Evolutionary conservation across 2,888 invertebrate species (phyloP).

Genomic region (Chelonus formosanus): DNA sequence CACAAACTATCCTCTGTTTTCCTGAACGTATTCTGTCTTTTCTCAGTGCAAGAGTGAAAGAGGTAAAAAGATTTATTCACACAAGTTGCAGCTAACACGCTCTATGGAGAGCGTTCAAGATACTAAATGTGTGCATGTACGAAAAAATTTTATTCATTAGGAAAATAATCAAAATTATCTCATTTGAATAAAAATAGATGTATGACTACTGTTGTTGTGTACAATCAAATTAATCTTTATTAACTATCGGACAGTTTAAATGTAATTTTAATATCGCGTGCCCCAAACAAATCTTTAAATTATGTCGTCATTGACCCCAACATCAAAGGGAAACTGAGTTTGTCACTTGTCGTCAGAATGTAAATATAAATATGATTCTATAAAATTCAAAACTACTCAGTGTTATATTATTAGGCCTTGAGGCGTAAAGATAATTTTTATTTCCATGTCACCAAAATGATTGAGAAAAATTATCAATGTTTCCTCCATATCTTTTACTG

Average conservation of each 20-base stretch:
- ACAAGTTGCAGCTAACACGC: slow-evolving; percentile 18
- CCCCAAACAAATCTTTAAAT: no score
- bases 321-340: no score
- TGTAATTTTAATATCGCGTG: no score
- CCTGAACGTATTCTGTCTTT: slow-evolving; percentile 16
- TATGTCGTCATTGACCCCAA: no score
- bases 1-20: slow-evolving; percentile 32
- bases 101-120: slow-evolving; percentile 12
- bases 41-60: slow-evolving; percentile 21
- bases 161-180: no score
- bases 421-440: neutral
- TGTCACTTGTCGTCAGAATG: neutral
- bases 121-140: slow-evolving; percentile 34
- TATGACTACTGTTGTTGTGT: no score
- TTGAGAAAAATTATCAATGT: no score
- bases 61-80: slow-evolving; percentile 48
- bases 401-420: slow-evolving; percentile 4
- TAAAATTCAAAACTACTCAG: neutral
- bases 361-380: slow-evolving; percentile 2
- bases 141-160: neutral
- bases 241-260: no score
- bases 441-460: neutral
- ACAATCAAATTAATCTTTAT: no score
- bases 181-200: no score
- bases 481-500: no score